Evolutionary conservation across 1,140 invertebrate genomes (phyloP).

Genomic region (Octopus bimaculoides): DNA sequence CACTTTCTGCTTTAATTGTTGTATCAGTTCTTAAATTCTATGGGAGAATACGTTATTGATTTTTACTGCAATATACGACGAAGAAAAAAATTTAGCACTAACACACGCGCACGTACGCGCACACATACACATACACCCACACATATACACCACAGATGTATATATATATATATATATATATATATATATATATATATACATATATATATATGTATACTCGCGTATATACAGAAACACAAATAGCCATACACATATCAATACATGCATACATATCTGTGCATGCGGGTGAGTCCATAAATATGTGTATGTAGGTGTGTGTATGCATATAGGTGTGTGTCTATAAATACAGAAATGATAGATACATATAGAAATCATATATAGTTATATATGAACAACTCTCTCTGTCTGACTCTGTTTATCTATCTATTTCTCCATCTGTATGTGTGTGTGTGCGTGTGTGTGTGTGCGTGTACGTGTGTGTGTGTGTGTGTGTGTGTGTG

Average conservation of each 20-base stretch:
- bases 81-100: too few species aligned
- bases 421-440: background rate
- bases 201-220: background rate
- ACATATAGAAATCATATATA: background rate
- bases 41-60: too few species aligned
- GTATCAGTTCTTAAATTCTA: too few species aligned
- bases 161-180: constrained; percentile 10
- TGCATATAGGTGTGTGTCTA: background rate
- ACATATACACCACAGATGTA: background rate
- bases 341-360: background rate
- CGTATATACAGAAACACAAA: background rate
- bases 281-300: background rate
- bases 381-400: background rate
- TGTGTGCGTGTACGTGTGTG: background rate
- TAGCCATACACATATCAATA: background rate
- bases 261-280: background rate
- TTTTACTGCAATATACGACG: too few species aligned
- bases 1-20: too few species aligned
- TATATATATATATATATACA: background rate
- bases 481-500: background rate
- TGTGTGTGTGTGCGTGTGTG: background rate
- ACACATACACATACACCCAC: constrained; percentile 13
- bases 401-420: background rate
- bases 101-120: background rate
- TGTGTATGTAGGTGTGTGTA: constrained; percentile 8